Percentiles rank a stretch among this genome's conserved stretches.
phyloP scores from a whole-genome alignment of 2,113 vertebrate genomes.

The Labeo rohita region DNA sequence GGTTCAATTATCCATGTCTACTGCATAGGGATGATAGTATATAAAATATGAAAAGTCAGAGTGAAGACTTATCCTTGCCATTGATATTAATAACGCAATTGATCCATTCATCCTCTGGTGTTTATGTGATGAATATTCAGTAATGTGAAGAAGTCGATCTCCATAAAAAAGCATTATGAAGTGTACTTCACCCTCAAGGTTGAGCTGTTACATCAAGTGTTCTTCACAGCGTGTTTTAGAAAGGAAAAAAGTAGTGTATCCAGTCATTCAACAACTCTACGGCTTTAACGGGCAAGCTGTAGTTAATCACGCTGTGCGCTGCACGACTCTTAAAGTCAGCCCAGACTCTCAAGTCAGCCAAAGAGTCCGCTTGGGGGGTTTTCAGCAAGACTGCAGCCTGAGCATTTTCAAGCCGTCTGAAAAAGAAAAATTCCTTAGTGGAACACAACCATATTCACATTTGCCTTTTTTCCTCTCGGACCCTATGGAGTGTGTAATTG shows the following conservation, averaged over 20 bases:
- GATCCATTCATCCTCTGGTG: background rate
- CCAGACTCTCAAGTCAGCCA: conserved; percentile 24
- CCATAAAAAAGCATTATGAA: background rate
- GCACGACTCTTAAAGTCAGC: conserved; percentile 33
- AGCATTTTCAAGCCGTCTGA: conserved; percentile 27
- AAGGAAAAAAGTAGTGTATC: background rate
- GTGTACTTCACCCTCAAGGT: conserved; percentile 1
- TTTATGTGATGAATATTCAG: background rate
- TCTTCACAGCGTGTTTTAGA: background rate
- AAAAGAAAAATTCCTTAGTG: background rate
- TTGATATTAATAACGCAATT: background rate
- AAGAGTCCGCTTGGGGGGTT: conserved; percentile 1
- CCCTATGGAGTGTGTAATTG: conserved; percentile 7
- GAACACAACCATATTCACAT: conserved; percentile 7
- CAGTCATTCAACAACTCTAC: conserved; percentile 11
- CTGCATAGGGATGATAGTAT: background rate
- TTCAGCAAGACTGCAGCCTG: conserved; percentile 32
- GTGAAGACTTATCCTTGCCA: background rate
- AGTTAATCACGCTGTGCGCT: conserved; percentile 34
- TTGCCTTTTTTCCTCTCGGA: background rate
- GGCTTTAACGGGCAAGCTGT: conserved; percentile 22
- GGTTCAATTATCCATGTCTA: background rate
- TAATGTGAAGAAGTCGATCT: background rate
- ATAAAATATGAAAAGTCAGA: background rate
- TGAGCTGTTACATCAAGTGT: background rate